Conservation (phyloP, 2,888 invertebrate species). For the Perizoma flavofasciatum region DNA sequence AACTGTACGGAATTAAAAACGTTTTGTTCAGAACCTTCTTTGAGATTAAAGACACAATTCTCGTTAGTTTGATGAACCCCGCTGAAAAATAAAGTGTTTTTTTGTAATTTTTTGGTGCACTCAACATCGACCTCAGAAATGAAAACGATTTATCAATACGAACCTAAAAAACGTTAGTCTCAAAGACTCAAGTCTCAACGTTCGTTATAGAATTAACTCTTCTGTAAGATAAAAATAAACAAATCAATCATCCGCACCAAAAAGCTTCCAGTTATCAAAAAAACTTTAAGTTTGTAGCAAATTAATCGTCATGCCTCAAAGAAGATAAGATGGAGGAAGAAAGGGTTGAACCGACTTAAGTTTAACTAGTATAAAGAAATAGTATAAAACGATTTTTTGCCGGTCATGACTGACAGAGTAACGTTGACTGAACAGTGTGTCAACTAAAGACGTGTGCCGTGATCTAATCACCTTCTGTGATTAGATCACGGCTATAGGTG, state of each 20-base stretch:
- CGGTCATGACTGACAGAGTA: slow-evolving; percentile 21
- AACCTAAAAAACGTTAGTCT: slow-evolving; percentile 6
- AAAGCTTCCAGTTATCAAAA: slow-evolving; percentile 23
- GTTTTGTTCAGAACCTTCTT: too few relatives aligned
- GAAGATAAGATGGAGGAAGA: slow-evolving; percentile 25
- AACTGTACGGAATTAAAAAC: too few relatives aligned
- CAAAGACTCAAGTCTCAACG: slow-evolving; percentile 9
- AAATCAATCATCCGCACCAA: slow-evolving; percentile 39
- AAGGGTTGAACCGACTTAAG: slow-evolving; percentile 30
- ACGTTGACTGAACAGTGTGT: slow-evolving; percentile 24
- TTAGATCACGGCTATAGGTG: too few relatives aligned
- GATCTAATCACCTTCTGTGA: too few relatives aligned
- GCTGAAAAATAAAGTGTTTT: too few relatives aligned
- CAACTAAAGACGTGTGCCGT: background rate
- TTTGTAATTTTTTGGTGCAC: too few relatives aligned
- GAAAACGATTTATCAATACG: too few relatives aligned
- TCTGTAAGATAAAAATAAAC: slow-evolving; percentile 34
- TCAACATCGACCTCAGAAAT: too few relatives aligned
- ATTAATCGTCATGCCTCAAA: slow-evolving; percentile 35
- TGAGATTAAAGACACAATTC: too few relatives aligned
- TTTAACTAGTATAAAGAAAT: too few relatives aligned
- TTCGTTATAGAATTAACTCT: slow-evolving; percentile 10
- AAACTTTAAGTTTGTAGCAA: slow-evolving; percentile 21
- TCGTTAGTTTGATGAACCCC: too few relatives aligned
- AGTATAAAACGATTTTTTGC: slow-evolving; percentile 47